phyloP scores from a whole-genome alignment of 2,888 invertebrate genomes.

The Calameuta idolon region DNA sequence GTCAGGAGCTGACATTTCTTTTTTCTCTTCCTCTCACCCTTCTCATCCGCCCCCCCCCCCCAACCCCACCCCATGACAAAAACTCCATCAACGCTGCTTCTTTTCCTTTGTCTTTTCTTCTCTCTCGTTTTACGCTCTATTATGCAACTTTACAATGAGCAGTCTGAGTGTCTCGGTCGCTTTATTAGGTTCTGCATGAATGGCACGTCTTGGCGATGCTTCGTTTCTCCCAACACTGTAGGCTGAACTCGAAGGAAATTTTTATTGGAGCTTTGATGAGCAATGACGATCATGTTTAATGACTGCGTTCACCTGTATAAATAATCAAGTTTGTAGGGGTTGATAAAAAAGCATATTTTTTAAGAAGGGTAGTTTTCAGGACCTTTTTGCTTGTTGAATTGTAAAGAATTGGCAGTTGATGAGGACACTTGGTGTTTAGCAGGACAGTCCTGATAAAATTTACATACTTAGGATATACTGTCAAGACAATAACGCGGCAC shows the following conservation, averaged over 20 bases:
- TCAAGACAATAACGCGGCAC: too few species aligned
- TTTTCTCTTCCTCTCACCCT: neutral
- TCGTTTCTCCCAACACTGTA: neutral
- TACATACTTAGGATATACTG: too few species aligned
- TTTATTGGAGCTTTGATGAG: neutral
- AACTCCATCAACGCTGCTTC: neutral
- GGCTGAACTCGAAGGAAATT: neutral
- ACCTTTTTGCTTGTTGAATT: too few species aligned
- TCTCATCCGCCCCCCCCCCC: neutral
- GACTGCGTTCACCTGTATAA: neutral
- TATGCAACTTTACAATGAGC: neutral
- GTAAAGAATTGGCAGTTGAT: too few species aligned
- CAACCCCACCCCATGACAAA: neutral
- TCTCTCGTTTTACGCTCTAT: neutral
- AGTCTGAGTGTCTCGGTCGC: neutral
- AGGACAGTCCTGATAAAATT: too few species aligned
- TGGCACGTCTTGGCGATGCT: neutral
- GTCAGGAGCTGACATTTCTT: neutral
- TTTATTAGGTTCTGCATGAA: neutral
- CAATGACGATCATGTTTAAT: neutral
- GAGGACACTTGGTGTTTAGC: too few species aligned
- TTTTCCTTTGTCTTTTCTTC: neutral
- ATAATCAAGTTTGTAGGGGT: neutral
- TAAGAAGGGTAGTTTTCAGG: too few species aligned
- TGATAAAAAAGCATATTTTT: too few species aligned